Evolutionary conservation across 2,113 vertebrate species (phyloP), one percentile per base, ranked within the genome.

Genomic region (Acanthochromis polyacanthus): DNA sequence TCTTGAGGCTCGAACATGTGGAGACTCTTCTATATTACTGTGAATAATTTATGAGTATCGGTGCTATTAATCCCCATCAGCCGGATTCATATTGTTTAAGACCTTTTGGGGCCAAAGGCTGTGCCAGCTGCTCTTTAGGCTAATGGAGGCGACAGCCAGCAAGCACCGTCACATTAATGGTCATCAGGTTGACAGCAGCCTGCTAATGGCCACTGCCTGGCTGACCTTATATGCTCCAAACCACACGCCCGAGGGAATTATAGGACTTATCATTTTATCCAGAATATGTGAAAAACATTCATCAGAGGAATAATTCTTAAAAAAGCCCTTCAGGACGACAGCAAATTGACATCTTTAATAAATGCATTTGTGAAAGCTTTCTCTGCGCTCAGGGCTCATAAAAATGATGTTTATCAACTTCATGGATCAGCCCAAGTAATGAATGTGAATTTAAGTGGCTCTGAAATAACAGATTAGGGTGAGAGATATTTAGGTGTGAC

Each of bases 161-260:
- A 78, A 61, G 76, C 70, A 59, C 52, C 22, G 50, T 38, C 1
- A 6, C 20, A 22, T 75, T 87, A 88, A 86, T 85, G 77, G 79
- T 75, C 79, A 72, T 81, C 80, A 68, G 65, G 32, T 71, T 75
- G 89, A 78, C 85, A 86, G 82, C 48, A 5, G 53, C 32, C 46
- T 0, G 40, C 53, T 83, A 85, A 90, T 83, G 56, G 77, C 58
- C 32, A 59, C 64, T 77, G 75, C 75, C 57, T 43, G 40, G 4
- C 51, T 90, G 81, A 86, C 79, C 64, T 74, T 71, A 71, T 32
- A 67, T 16, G 32, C 52, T 64, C 20, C 48, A 30, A 62, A 48
- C 10, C 19, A 79, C 59, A 88, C 4, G 65, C 22, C 70, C 22
- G 28, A 50, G 11, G 75, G 71, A 80, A 90, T 91, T 89, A 84